These are phyloP conservation scores for Drosophila paulistorum DNA, from an alignment of 1,140 invertebrate species.

Conservation along the genomic window DNA sequence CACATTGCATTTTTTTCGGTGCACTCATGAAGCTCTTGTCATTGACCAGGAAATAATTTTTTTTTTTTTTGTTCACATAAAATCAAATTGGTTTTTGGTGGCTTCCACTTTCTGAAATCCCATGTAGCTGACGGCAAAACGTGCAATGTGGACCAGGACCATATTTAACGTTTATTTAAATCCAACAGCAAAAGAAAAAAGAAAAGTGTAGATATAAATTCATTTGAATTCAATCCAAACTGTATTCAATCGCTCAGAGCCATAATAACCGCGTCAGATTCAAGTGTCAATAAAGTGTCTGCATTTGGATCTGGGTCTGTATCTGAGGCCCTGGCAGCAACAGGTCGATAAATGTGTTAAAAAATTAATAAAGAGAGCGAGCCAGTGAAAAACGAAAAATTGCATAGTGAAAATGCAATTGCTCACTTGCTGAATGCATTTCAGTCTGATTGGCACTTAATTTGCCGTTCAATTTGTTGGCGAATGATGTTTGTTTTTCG, in stretches of 20 bases:
- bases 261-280: conserved; percentile 10
- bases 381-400: conserved; percentile 16
- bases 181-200: not conserved
- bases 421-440: conserved; percentile 25
- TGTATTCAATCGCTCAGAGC: conserved; percentile 14
- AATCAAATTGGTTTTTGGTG: not conserved
- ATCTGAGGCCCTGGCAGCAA: conserved; percentile 14
- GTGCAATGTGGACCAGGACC: not conserved
- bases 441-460: conserved; percentile 62
- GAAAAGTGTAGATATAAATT: conserved; percentile 23
- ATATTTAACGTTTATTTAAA: conserved; percentile 65
- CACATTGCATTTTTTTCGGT: not conserved
- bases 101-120: not conserved
- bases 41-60: conserved; percentile 3
- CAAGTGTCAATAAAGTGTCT: conserved; percentile 7
- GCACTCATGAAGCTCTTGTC: not conserved
- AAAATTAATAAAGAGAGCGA: conserved; percentile 27
- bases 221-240: conserved; percentile 40
- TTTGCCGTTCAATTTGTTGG: conserved; percentile 44
- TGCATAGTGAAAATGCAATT: conserved; percentile 10
- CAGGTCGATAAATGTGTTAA: conserved; percentile 34
- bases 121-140: conserved; percentile 4
- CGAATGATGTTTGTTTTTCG: conserved; percentile 19
- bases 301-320: not conserved
- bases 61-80: not conserved